These are phyloP conservation scores for Catamblyrhynchus diadema DNA, from an alignment of 2,797 vertebrate genomes.

Conservation along the genomic window DNA sequence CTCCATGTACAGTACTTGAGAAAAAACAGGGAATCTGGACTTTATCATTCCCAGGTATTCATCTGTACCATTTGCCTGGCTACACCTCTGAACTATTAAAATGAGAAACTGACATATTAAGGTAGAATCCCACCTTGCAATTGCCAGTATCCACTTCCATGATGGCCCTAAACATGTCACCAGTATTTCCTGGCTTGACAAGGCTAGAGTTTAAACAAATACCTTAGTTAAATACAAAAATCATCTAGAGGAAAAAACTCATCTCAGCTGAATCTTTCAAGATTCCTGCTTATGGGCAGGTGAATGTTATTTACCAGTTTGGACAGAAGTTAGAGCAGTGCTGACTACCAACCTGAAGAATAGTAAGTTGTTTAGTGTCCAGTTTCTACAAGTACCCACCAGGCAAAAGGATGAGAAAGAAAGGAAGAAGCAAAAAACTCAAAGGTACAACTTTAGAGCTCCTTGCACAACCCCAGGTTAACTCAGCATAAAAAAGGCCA, in stretches of 20 bases:
- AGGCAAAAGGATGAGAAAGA: background rate
- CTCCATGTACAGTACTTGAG: background rate
- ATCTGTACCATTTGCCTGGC: background rate
- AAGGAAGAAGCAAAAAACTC: background rate
- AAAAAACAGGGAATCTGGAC: background rate
- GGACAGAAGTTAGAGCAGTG: background rate
- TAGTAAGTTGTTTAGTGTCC: background rate
- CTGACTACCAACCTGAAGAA: background rate
- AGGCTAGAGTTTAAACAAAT: background rate
- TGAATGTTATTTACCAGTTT: background rate
- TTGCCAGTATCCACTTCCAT: background rate
- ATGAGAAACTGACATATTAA: background rate
- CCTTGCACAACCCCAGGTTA: background rate
- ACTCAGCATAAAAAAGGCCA: background rate
- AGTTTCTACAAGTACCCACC: background rate
- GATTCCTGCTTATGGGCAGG: background rate
- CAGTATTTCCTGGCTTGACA: background rate
- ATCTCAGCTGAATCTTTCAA: background rate
- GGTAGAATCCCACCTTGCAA: background rate
- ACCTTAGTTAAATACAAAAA: background rate
- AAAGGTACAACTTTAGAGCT: background rate
- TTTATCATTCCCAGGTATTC: background rate
- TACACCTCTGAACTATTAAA: background rate
- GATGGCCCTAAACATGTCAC: background rate
- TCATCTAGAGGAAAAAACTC: background rate